These are phyloP conservation scores for Oedothorax gibbosus DNA, from an alignment of 1,140 invertebrate species.

Conservation along the genomic window DNA sequence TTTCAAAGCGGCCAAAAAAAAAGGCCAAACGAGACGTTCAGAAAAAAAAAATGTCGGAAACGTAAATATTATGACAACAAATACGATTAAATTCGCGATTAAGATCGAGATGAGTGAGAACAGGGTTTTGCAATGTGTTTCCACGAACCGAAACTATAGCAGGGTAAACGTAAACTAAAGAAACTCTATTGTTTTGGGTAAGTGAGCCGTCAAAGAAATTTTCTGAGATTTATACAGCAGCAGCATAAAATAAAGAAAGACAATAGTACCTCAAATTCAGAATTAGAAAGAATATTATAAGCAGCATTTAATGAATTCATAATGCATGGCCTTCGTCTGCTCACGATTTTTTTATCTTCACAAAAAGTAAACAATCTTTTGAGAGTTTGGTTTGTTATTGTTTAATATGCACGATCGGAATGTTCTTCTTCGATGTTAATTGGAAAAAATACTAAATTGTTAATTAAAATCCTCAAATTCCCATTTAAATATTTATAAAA, in stretches of 20 bases:
- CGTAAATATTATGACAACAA: not conserved
- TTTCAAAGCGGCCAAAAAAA: not conserved
- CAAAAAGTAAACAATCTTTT: too few species aligned
- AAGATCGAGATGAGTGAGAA: not conserved
- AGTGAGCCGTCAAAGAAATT: constrained; percentile 13
- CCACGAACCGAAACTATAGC: too few species aligned
- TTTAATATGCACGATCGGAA: too few species aligned
- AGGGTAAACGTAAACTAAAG: not conserved
- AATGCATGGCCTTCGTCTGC: not conserved
- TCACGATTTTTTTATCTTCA: too few species aligned
- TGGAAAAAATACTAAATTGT: too few species aligned
- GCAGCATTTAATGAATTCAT: not conserved
- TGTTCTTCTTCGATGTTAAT: too few species aligned
- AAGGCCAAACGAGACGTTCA: not conserved
- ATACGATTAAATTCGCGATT: not conserved
- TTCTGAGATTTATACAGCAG: constrained; percentile 21
- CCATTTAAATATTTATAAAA: too few species aligned
- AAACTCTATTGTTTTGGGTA: not conserved
- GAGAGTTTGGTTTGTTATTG: too few species aligned
- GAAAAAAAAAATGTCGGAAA: too few species aligned
- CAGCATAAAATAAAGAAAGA: constrained; percentile 31
- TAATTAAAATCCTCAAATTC: too few species aligned
- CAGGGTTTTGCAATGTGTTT: not conserved
- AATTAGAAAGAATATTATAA: constrained; percentile 16
- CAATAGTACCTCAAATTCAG: constrained; percentile 26